Conservation (phyloP, 1,140 invertebrate genomes). For the Trachymyrmex septentrionalis region DNA sequence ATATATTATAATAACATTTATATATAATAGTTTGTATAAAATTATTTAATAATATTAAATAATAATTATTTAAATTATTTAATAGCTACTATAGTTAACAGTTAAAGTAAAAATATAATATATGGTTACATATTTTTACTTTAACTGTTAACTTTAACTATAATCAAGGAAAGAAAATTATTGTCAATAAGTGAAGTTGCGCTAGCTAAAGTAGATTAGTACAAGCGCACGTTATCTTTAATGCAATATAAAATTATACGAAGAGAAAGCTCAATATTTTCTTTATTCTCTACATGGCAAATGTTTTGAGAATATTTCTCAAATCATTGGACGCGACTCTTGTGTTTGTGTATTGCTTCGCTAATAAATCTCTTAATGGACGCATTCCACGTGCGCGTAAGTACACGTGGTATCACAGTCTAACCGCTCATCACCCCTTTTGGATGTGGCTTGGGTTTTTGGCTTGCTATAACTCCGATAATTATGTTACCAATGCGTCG, state of each 20-base stretch:
- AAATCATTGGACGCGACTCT: not conserved
- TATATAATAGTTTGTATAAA: too few relatives aligned
- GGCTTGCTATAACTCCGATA: constrained; percentile 87
- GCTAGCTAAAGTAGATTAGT: not conserved
- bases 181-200: not conserved
- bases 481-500: constrained; percentile 87
- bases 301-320: not conserved
- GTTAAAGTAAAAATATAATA: too few relatives aligned
- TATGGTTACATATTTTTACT: too few relatives aligned
- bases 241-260: not conserved
- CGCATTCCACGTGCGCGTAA: constrained; percentile 41
- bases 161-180: not conserved
- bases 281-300: not conserved
- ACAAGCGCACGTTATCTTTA: not conserved
- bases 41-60: too few relatives aligned
- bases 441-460: constrained; percentile 80
- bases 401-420: constrained; percentile 72
- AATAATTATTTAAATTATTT: too few relatives aligned
- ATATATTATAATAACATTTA: too few relatives aligned
- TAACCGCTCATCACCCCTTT: constrained; percentile 81
- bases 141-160: not conserved
- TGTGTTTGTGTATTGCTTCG: not conserved
- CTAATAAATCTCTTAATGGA: not conserved
- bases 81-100: too few relatives aligned
- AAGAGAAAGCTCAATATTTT: not conserved